Evolutionary conservation across 2,113 vertebrate species (phyloP).

Genomic region (Forbesichthys agassizii): DNA sequence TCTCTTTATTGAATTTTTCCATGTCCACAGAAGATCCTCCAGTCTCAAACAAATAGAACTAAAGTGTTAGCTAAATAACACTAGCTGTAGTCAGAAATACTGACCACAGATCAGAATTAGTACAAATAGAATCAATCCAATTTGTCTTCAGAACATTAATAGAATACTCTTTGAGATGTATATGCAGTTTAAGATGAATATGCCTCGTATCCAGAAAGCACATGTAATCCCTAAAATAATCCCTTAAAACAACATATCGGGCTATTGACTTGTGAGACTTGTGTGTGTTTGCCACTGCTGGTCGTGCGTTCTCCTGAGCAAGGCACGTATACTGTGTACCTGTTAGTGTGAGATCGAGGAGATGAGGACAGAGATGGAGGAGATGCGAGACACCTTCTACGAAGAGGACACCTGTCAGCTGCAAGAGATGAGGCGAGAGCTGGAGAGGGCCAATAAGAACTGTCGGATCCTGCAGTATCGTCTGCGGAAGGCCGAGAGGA

Average conservation of each 20-base stretch:
- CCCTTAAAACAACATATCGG: neutral
- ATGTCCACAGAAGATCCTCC: neutral
- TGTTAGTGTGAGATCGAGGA: conserved; percentile 91
- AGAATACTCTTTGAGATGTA: neutral
- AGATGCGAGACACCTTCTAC: conserved; percentile 98
- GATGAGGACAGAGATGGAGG: conserved; percentile 97
- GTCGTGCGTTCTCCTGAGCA: neutral
- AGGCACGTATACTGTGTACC: conserved; percentile 9
- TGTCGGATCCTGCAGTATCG: conserved; percentile 98
- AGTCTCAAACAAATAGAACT: neutral
- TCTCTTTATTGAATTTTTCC: conserved; percentile 2
- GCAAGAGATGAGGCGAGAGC: conserved; percentile 95
- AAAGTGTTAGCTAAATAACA: neutral
- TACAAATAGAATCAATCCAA: conserved; percentile 33
- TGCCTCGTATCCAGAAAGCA: conserved; percentile 4
- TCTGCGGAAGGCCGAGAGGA: conserved; percentile 95
- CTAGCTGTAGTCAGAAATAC: neutral
- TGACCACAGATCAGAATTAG: conserved; percentile 26
- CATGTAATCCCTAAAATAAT: neutral
- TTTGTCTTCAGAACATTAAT: conserved; percentile 6
- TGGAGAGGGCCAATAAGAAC: conserved; percentile 98
- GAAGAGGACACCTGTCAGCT: conserved; percentile 97
- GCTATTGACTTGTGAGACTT: neutral
- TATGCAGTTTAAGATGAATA: neutral
- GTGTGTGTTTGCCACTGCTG: neutral